Base-by-base conservation (phyloP, 1,140 invertebrate genomes). In the Spodoptera frugiperda region DNA sequence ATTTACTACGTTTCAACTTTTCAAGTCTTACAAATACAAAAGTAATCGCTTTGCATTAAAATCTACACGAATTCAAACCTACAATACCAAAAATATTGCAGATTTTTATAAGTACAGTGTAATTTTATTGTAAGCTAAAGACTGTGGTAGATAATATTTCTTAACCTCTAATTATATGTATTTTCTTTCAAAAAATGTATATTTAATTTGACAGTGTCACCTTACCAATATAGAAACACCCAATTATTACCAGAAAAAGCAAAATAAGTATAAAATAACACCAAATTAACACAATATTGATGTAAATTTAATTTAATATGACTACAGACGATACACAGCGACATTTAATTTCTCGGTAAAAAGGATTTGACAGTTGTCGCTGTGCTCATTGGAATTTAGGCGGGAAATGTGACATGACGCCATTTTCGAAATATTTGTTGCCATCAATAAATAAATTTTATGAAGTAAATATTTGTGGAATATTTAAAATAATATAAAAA, bases 221-320 rank as follows among this genome's bases (percentile, higher is more conserved):
- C 33, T 46, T 65, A 21, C 11, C 21, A 65, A 46, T 10, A 46
- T 3, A 8, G 21, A n/a, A 65, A 65, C n/a, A 17, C 11, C 9
- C 6, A 44, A 15, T 46, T 63, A 11, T 63, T 68, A 54, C 11
- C 12, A 17, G 17, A 15, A 54, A 19, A 59, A 55, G 54, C 33
- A 9, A 9, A 3, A 39, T 48, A 67, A 5, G 17, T 68, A 68
- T 68, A 15, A 49, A 51, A n/a, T 39, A 54, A 44, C 57, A 44
- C 67, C 63, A 68, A 51, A 39, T 68, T 51, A 68, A 53, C 10
- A 21, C 15, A 44, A 54, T 39, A 70, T 70, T 54, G 49, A 70
- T 70, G 48, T 54, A 54, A 39, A 70, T 30, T 70, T 39, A 44
- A 61, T 39, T 15, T 33, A 61, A 33, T 70, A 19, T 39, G 67